These are phyloP conservation scores for Catajapyx aquilonaris DNA, from an alignment of 1,140 invertebrate genomes.

Conservation along the genomic window DNA sequence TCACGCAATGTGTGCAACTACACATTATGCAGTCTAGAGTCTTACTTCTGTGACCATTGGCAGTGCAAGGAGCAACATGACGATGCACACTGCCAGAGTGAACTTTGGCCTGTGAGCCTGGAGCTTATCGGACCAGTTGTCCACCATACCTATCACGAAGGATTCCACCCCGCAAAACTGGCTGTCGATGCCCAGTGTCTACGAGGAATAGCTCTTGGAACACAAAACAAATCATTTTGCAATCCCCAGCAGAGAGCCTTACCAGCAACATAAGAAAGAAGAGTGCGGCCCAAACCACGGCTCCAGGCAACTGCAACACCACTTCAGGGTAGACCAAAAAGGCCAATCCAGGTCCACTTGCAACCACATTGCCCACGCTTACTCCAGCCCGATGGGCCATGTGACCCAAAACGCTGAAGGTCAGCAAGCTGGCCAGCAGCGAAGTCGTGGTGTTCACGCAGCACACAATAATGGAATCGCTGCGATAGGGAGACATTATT, in stretches of 20 bases:
- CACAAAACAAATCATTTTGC: no score
- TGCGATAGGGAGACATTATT: no score
- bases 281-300: slow-evolving; percentile 30
- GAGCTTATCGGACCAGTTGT: slow-evolving; percentile 17
- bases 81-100: slow-evolving; percentile 35
- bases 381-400: slow-evolving; percentile 22
- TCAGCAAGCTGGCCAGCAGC: slow-evolving; percentile 23
- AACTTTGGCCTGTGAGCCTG: slow-evolving; percentile 22
- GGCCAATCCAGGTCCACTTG: slow-evolving; percentile 25
- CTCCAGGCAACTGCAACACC: slow-evolving; percentile 26
- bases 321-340: slow-evolving; percentile 36
- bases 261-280: slow-evolving; percentile 32
- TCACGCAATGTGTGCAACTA: slow-evolving; percentile 28
- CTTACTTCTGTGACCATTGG: slow-evolving; percentile 9
- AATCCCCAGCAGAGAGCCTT: slow-evolving; percentile 13
- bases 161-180: slow-evolving; percentile 12
- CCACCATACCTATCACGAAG: slow-evolving; percentile 14
- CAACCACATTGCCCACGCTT: slow-evolving; percentile 18
- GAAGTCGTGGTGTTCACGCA: slow-evolving; percentile 21
- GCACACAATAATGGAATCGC: slow-evolving; percentile 21
- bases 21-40: slow-evolving; percentile 28
- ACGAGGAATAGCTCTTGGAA: no score
- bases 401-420: slow-evolving; percentile 24
- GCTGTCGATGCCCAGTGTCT: slow-evolving; percentile 15
- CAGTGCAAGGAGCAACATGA: slow-evolving; percentile 26